phyloP scores from a whole-genome alignment of 2,797 vertebrate species.

The Pempheris klunzingeri region DNA sequence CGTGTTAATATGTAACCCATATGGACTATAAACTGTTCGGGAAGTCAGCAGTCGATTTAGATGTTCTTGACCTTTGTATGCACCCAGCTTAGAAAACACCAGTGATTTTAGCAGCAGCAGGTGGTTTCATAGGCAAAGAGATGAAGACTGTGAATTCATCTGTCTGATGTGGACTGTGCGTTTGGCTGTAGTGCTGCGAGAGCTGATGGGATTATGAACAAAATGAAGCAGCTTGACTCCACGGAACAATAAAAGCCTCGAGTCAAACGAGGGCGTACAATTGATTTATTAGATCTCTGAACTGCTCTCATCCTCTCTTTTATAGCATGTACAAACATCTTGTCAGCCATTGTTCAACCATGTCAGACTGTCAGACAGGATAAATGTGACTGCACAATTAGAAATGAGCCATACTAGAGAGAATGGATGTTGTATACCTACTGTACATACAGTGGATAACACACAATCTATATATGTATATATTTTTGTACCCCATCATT shows the following conservation, averaged over 20 bases:
- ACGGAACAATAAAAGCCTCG: constrained; percentile 10
- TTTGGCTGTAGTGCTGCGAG: neutral
- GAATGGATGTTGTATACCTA: neutral
- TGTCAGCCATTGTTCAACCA: constrained; percentile 25
- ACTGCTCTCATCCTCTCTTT: constrained; percentile 26
- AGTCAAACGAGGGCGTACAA: neutral
- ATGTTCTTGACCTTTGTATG: constrained; percentile 4
- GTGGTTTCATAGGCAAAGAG: constrained; percentile 11
- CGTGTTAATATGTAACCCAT: constrained; percentile 58
- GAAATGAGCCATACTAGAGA: neutral
- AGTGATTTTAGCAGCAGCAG: neutral
- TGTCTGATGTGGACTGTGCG: neutral
- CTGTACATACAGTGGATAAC: neutral
- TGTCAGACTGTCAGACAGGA: neutral
- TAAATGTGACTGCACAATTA: constrained; percentile 4
- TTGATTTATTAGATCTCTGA: constrained; percentile 22
- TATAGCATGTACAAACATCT: constrained; percentile 16
- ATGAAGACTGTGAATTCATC: neutral
- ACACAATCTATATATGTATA: no score
- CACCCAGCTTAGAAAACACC: neutral
- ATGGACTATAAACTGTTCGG: neutral
- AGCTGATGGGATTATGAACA: constrained; percentile 11
- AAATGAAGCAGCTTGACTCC: constrained; percentile 15
- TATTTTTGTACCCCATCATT: neutral
- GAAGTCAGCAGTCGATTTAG: constrained; percentile 2